Percentiles rank a stretch among this genome's conserved stretches.
Evolutionary conservation across 2,888 invertebrate species (phyloP).

Genomic region (Drosophila koepferae): DNA sequence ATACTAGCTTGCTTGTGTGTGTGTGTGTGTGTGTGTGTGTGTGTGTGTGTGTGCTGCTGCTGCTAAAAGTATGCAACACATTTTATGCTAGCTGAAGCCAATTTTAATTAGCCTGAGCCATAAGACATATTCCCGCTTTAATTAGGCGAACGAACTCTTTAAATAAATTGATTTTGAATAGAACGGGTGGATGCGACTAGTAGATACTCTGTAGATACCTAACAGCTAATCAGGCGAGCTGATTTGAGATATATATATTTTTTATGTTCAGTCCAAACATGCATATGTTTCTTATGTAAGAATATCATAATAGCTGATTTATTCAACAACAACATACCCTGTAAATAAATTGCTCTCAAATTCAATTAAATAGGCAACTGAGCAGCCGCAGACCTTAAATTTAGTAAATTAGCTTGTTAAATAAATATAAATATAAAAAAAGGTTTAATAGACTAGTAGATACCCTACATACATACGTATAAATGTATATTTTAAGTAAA

Average conservation of each 20-base stretch:
- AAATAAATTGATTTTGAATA: slow-evolving; percentile 16
- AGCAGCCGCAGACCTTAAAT: background rate
- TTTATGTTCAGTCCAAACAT: background rate
- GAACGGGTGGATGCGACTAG: background rate
- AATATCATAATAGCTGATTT: too few species aligned
- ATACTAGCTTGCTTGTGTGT: slow-evolving; percentile 18
- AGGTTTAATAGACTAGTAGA: background rate
- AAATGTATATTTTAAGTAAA: background rate
- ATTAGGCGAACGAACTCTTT: slow-evolving; percentile 18
- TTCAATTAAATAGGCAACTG: too few species aligned
- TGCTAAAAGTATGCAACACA: slow-evolving; percentile 61
- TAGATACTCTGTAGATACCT: slow-evolving; percentile 2
- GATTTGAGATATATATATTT: too few species aligned
- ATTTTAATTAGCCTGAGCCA: slow-evolving; percentile 64
- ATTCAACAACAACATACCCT: background rate
- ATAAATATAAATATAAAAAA: background rate
- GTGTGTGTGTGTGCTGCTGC: slow-evolving; percentile 13
- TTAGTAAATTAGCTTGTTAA: background rate
- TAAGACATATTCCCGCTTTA: slow-evolving; percentile 34
- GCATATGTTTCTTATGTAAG: background rate
- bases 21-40: background rate
- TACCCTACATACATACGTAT: background rate
- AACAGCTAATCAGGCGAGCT: background rate
- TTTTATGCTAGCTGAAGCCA: slow-evolving; percentile 34
- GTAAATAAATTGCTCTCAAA: background rate